A percentile compares a stretch with the other conserved stretches of the same genome.
These are phyloP conservation scores for Philantomba maxwellii DNA, from an alignment of 2,113 vertebrate genomes.

Conservation along the genomic window DNA sequence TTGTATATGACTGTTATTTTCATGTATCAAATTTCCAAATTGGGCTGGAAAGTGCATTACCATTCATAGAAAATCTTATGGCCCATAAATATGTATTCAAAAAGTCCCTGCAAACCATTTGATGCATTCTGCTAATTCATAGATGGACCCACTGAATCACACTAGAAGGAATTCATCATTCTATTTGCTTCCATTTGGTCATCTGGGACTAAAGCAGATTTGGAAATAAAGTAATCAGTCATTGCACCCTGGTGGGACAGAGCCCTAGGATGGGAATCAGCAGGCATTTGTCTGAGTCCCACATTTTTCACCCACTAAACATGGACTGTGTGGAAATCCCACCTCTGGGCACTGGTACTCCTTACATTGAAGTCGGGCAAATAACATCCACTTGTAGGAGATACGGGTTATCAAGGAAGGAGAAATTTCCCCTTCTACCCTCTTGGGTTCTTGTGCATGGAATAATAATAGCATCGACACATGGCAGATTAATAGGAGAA, in stretches of 20 bases:
- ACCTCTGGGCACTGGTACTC: background rate
- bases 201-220: background rate
- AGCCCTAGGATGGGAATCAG: background rate
- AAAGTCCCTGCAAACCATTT: background rate
- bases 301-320: background rate
- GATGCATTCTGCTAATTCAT: background rate
- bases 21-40: background rate
- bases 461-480: background rate
- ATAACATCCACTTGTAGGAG: background rate
- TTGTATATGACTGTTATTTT: background rate
- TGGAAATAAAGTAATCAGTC: background rate
- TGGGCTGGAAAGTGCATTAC: background rate
- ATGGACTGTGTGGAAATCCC: too few relatives aligned
- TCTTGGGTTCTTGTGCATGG: background rate
- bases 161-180: background rate
- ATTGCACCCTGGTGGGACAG: background rate
- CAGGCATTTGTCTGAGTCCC: background rate
- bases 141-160: background rate
- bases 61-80: background rate
- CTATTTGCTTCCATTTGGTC: background rate
- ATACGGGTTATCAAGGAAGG: background rate
- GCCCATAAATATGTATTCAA: background rate
- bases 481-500: background rate
- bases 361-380: background rate
- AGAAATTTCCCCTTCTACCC: background rate